Evolutionary conservation across 2,113 vertebrate species (phyloP).

Genomic region (Neopipo cinnamomea): DNA sequence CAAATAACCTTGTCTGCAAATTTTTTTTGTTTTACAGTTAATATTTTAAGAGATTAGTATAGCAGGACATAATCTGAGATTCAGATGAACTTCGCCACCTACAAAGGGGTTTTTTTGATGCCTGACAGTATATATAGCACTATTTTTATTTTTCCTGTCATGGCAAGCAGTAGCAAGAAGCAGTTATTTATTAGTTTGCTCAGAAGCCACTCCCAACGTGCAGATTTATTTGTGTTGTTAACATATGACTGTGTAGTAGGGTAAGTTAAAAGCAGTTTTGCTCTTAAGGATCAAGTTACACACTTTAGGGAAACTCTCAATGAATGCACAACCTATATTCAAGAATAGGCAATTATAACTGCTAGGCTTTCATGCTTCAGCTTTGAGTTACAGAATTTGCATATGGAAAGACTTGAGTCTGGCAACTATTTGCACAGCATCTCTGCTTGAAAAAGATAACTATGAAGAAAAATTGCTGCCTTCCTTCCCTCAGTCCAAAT

Average conservation of each 20-base stretch:
- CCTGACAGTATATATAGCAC: neutral
- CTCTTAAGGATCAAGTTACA: neutral
- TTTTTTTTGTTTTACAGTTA: neutral
- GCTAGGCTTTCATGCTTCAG: neutral
- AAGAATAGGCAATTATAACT: neutral
- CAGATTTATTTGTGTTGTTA: neutral
- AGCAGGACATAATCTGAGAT: neutral
- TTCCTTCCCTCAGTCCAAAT: neutral
- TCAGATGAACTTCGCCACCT: neutral
- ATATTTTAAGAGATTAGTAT: neutral
- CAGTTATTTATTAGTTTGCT: neutral
- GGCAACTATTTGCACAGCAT: neutral
- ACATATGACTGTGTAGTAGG: neutral
- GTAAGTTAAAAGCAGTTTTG: neutral
- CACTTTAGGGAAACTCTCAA: neutral
- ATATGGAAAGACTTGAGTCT: neutral
- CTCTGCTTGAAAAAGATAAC: slow-evolving; percentile 48
- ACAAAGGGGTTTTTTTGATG: neutral
- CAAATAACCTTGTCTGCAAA: neutral
- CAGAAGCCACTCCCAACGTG: neutral
- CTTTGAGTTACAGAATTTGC: neutral
- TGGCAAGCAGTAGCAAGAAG: neutral
- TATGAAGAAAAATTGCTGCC: neutral
- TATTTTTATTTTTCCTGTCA: neutral
- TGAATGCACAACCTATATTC: neutral